These are phyloP conservation scores for Opisthocomus hoazin DNA, from an alignment of 2,113 vertebrate species.

Conservation along the genomic window DNA sequence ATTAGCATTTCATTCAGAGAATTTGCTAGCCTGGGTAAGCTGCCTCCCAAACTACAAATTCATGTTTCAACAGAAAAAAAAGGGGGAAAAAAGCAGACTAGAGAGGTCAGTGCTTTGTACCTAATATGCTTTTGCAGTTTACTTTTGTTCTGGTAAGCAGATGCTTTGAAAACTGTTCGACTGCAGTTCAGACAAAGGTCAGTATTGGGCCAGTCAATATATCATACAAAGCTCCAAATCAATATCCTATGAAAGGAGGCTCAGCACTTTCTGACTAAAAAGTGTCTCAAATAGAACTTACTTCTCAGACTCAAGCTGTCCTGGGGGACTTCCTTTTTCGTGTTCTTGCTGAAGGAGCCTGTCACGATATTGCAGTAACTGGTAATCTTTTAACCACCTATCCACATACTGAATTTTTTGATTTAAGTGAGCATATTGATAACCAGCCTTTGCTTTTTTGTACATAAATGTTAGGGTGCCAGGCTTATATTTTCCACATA, in stretches of 20 bases:
- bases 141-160: slow-evolving; percentile 23
- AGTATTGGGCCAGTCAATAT: background rate
- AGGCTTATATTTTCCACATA: slow-evolving; percentile 62
- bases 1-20: background rate
- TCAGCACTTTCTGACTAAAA: slow-evolving; percentile 5
- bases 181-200: slow-evolving; percentile 27
- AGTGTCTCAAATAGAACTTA: background rate
- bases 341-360: background rate
- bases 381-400: slow-evolving; percentile 21
- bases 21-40: background rate
- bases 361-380: background rate
- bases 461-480: slow-evolving; percentile 42
- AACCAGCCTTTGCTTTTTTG: slow-evolving; percentile 48
- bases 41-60: background rate
- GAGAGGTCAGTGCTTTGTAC: slow-evolving; percentile 20
- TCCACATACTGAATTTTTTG: background rate
- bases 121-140: slow-evolving; percentile 8
- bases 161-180: slow-evolving; percentile 17
- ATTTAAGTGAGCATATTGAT: slow-evolving; percentile 42
- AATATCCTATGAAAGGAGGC: background rate
- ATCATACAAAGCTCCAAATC: background rate
- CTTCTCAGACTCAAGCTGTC: background rate
- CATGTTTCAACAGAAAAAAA: background rate
- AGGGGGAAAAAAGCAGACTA: background rate
- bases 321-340: background rate